Evolutionary conservation across 2,797 vertebrate genomes (phyloP).

Genomic region (Hirundo rustica): DNA sequence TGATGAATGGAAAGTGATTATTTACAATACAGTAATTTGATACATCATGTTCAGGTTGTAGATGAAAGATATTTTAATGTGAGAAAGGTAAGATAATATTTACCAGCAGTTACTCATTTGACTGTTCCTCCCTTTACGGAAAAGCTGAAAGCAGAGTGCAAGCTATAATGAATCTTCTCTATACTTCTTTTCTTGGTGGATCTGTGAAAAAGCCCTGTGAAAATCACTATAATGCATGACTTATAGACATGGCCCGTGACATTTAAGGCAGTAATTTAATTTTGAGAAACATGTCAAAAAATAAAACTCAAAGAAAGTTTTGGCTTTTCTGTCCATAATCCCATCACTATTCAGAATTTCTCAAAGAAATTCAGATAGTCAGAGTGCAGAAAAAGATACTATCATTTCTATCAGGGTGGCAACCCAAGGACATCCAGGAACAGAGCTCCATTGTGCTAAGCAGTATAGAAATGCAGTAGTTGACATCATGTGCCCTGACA

Average conservation of each 20-base stretch:
- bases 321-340: background rate
- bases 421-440: background rate
- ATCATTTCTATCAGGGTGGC: background rate
- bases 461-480: background rate
- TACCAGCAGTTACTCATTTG: background rate
- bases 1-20: background rate
- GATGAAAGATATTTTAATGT: background rate
- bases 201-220: background rate
- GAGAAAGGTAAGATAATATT: background rate
- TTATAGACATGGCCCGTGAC: background rate
- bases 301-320: background rate
- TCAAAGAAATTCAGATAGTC: background rate
- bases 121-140: background rate
- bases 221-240: background rate
- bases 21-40: conserved; percentile 18
- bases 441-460: background rate
- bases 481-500: background rate
- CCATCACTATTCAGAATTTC: background rate
- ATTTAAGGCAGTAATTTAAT: background rate
- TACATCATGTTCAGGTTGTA: background rate
- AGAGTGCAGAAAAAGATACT: background rate
- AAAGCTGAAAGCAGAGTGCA: background rate
- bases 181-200: background rate
- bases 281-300: background rate
- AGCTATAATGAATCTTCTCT: background rate